Conservation (phyloP, 2,113 vertebrate species). For the Petrocephalus zakoni region DNA sequence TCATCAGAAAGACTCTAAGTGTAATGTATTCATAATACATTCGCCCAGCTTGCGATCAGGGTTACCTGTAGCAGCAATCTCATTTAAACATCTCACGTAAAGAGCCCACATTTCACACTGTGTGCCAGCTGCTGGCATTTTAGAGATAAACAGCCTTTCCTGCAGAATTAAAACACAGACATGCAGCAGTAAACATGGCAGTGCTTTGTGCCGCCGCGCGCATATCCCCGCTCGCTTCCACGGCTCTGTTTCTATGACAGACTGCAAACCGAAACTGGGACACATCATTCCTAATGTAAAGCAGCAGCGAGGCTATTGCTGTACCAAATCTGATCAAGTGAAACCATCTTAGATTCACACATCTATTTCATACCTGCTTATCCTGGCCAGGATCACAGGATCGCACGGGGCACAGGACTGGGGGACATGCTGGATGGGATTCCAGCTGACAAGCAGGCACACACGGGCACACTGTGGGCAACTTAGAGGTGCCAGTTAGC, state of each 20-base stretch:
- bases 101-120: neutral
- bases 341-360: neutral
- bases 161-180: neutral
- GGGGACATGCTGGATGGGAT: neutral
- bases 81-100: neutral
- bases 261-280: neutral
- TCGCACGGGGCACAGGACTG: neutral
- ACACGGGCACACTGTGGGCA: neutral
- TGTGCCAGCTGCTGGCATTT: neutral
- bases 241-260: neutral
- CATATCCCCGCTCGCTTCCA: neutral
- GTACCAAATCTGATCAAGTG: neutral
- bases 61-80: neutral
- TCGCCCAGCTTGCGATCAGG: neutral
- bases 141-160: neutral
- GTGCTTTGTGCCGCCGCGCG: neutral
- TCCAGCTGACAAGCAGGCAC: neutral
- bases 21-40: conserved; percentile 1
- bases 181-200: neutral
- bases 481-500: neutral
- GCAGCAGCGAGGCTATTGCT: neutral
- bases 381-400: neutral
- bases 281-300: neutral
- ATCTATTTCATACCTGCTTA: neutral
- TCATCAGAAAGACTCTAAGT: neutral